These are phyloP conservation scores for Cotesia chilonis DNA, from an alignment of 1,140 invertebrate genomes.

Conservation along the genomic window DNA sequence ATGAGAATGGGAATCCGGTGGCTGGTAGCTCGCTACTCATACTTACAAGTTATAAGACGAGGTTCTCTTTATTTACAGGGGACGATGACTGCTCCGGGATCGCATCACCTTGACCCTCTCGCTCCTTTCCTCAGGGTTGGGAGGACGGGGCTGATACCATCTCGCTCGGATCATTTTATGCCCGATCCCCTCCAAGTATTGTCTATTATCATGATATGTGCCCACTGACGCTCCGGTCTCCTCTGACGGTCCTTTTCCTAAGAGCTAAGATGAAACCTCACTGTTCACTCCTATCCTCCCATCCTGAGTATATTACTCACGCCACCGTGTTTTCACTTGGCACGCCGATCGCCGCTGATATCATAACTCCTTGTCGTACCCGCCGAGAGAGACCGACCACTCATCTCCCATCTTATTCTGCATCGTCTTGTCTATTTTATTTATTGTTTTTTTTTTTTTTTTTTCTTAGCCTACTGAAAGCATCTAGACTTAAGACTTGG, in stretches of 20 bases:
- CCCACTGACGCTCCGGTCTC: neutral
- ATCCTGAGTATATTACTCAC: slow-evolving; percentile 65
- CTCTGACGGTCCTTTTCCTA: slow-evolving; percentile 7
- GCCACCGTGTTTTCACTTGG: slow-evolving; percentile 66
- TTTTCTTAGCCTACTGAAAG: neutral
- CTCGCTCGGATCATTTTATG: slow-evolving; percentile 36
- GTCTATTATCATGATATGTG: slow-evolving; percentile 20
- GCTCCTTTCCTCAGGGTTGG: slow-evolving; percentile 39
- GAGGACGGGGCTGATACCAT: slow-evolving; percentile 32
- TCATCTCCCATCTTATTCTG: slow-evolving; percentile 36
- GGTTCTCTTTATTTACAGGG: slow-evolving; percentile 59
- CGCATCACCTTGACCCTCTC: slow-evolving; percentile 56
- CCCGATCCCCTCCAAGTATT: slow-evolving; percentile 33
- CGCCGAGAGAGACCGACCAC: slow-evolving; percentile 56
- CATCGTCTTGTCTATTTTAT: slow-evolving; percentile 26
- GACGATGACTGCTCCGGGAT: slow-evolving; percentile 54
- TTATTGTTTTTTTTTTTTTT: slow-evolving; percentile 11
- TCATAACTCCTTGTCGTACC: slow-evolving; percentile 66
- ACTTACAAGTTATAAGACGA: neutral
- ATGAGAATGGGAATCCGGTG: slow-evolving; percentile 20
- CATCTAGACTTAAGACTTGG: slow-evolving; percentile 33
- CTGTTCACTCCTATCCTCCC: slow-evolving; percentile 21
- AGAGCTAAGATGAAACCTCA: slow-evolving; percentile 23
- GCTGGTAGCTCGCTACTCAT: slow-evolving; percentile 46
- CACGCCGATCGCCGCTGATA: slow-evolving; percentile 63